Evolutionary conservation across 2,888 invertebrate genomes (phyloP), one percentile per base, ranked within the genome.

Genomic region (Crepidodera aurea): DNA sequence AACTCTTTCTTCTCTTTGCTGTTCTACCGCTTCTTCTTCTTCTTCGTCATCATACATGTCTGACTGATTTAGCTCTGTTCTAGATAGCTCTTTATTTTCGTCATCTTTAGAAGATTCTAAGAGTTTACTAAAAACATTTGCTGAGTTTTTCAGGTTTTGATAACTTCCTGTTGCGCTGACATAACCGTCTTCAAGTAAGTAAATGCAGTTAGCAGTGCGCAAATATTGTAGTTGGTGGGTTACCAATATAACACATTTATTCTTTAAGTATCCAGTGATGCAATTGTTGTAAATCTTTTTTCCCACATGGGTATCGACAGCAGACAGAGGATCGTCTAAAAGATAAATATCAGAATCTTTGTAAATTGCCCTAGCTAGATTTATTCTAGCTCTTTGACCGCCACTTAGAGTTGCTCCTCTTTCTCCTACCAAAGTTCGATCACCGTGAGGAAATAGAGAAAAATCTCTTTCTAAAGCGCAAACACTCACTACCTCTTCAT

Each of bases 291-390:
- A 95, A 69, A 96, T 83, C 79, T 93, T 91, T 1, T 91, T 87
- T 0, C 93, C 93, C 1, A 95, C 94, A 77, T 92, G 91, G 0
- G 93, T 87, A 82, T 96, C 96, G 5, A 95, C 94, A 0, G 95
- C 94, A 66, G 93, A 90, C 16, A 96, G 82, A 0, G 95, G 95
- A 82, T 96, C 95, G 78, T 96, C 95, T 53, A 96, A 81, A 7
- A 95, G 81, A 76, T 93, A 95, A 64, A 95, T 89, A 65, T 93
- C 92, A 0, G 92, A 88, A 59, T 93, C 87, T 46, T 89, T 88
- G 80, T 94, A 95, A 1, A 94, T 87, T 0, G 93, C 90, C 67
- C 95, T 86, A 0, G 93, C 94, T 39, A 96, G 84, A 55, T 92
- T 93, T 54, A 96, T 90, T 66, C 96, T 86, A 0, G 95, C 94